phyloP scores from a whole-genome alignment of 2,797 vertebrate genomes.

The Spinus olivaceus region DNA sequence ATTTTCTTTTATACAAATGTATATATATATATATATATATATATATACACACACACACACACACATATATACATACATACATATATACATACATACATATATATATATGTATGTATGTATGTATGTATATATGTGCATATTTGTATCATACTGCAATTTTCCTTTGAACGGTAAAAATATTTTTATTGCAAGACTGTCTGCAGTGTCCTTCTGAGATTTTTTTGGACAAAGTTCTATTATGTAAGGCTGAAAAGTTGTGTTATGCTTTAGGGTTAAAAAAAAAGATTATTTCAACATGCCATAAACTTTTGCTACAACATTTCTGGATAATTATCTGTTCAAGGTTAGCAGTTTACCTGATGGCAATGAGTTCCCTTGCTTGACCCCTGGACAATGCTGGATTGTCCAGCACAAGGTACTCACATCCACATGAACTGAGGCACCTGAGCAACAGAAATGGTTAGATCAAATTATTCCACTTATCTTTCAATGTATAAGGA shows the following conservation, averaged over 20 bases:
- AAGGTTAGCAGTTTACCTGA: neutral
- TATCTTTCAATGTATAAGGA: neutral
- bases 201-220: neutral
- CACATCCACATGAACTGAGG: neutral
- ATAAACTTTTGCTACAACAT: neutral
- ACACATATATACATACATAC: neutral
- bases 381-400: neutral
- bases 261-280: neutral
- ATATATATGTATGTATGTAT: too few relatives aligned
- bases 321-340: neutral
- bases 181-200: neutral
- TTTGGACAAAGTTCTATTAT: neutral
- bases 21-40: neutral
- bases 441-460: neutral
- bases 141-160: neutral
- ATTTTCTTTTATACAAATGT: neutral
- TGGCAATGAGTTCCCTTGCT: neutral
- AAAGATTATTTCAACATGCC: neutral
- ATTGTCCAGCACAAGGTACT: neutral
- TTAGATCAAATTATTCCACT: rapidly evolving
- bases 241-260: neutral
- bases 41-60: too few relatives aligned
- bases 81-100: too few relatives aligned
- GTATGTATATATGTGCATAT: neutral
- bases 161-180: neutral